A percentile compares a stretch with the other conserved stretches of the same genome.
Evolutionary conservation across 2,888 invertebrate genomes (phyloP).

Genomic region (Hyppa rectilinea): DNA sequence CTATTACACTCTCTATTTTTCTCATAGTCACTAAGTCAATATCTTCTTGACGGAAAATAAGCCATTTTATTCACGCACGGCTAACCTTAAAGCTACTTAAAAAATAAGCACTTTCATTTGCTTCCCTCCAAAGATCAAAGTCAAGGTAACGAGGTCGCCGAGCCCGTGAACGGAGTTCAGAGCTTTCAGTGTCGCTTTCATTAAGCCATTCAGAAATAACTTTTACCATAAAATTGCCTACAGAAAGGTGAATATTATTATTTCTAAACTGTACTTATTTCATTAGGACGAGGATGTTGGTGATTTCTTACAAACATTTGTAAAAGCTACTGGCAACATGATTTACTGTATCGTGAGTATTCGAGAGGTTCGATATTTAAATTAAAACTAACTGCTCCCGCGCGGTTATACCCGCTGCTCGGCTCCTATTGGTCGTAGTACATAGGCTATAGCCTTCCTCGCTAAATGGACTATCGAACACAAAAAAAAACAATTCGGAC

Average conservation of each 20-base stretch:
- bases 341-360: neutral
- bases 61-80: slow-evolving; percentile 19
- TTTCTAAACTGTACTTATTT: neutral
- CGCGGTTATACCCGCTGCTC: too few relatives aligned
- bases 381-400: too few relatives aligned
- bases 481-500: too few relatives aligned
- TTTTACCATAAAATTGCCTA: neutral
- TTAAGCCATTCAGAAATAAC: slow-evolving; percentile 29
- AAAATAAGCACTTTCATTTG: slow-evolving; percentile 66
- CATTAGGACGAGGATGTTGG: neutral
- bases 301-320: neutral
- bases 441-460: too few relatives aligned
- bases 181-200: slow-evolving; percentile 46
- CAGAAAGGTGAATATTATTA: too few relatives aligned
- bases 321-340: too few relatives aligned
- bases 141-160: slow-evolving; percentile 72
- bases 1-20: neutral
- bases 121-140: slow-evolving; percentile 70
- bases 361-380: neutral
- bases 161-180: slow-evolving; percentile 30
- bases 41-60: slow-evolving; percentile 12
- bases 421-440: too few relatives aligned
- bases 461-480: too few relatives aligned
- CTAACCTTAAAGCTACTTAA: slow-evolving; percentile 28
- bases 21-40: neutral